Percentiles rank a stretch among this genome's conserved stretches.
Evolutionary conservation across 2,888 invertebrate genomes (phyloP).

Genomic region (Zaprionus lineosus): DNA sequence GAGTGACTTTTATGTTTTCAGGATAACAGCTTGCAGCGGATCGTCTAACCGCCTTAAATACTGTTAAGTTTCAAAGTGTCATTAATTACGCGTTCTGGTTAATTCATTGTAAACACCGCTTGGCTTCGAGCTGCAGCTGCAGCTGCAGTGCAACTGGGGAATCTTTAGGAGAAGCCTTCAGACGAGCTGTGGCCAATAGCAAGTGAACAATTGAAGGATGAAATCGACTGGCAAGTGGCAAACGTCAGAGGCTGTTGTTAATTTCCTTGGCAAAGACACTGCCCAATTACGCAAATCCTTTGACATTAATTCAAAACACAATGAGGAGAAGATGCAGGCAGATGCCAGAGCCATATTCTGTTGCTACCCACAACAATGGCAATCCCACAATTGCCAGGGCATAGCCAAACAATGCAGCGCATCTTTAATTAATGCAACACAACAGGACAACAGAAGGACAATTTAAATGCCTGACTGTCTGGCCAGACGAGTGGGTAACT

Average conservation of each 20-base stretch:
- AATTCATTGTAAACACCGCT: no score
- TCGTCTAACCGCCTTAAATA: no score
- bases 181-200: not conserved
- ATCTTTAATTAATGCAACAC: conserved; percentile 65
- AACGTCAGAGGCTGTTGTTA: conserved; percentile 30
- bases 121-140: no score
- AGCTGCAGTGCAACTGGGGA: no score
- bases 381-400: conserved; percentile 19
- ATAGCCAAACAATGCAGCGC: conserved; percentile 47
- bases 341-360: not conserved
- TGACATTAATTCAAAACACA: conserved; percentile 60
- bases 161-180: not conserved
- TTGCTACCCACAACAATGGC: conserved; percentile 15
- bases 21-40: no score
- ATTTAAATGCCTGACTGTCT: conserved; percentile 57
- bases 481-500: no score
- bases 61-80: no score
- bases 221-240: conserved; percentile 19
- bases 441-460: conserved; percentile 35
- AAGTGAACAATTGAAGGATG: not conserved
- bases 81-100: no score
- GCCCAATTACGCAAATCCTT: conserved; percentile 56
- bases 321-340: conserved; percentile 20
- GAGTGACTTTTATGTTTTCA: no score
- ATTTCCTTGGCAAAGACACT: conserved; percentile 31